These are phyloP conservation scores for Perizoma affinitatum DNA, from an alignment of 2,888 invertebrate genomes.

Conservation along the genomic window DNA sequence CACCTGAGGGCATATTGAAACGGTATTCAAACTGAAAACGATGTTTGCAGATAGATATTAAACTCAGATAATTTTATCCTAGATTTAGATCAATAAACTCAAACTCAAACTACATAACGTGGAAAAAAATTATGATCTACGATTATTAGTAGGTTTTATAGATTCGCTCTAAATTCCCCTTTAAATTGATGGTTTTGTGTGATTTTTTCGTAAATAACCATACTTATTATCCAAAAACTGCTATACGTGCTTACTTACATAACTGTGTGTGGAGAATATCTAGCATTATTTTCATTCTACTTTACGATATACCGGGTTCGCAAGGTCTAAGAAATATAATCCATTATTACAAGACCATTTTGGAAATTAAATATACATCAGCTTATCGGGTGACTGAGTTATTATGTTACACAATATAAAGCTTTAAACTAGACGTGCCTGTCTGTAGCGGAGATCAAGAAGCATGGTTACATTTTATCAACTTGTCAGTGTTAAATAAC, in stretches of 20 bases:
- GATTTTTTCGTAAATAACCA: slow-evolving; percentile 12
- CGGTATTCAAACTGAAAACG: background rate
- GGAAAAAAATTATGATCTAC: too few species aligned
- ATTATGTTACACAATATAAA: slow-evolving; percentile 24
- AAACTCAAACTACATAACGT: too few species aligned
- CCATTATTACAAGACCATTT: slow-evolving; percentile 26
- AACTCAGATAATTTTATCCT: too few species aligned
- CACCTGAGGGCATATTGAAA: slow-evolving; percentile 3
- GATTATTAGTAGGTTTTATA: too few species aligned
- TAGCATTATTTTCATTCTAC: slow-evolving; percentile 28
- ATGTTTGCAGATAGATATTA: too few species aligned
- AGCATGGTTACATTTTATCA: background rate
- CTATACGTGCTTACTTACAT: slow-evolving; percentile 5
- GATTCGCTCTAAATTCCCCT: background rate
- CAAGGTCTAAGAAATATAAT: slow-evolving; percentile 30
- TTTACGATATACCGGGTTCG: slow-evolving; percentile 24
- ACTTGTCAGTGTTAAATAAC: background rate
- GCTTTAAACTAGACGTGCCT: background rate
- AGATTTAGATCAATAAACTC: too few species aligned
- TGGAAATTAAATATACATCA: slow-evolving; percentile 24
- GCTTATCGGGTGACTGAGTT: slow-evolving; percentile 25
- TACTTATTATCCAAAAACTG: slow-evolving; percentile 13
- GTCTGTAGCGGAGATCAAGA: background rate
- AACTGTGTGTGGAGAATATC: slow-evolving; percentile 19
- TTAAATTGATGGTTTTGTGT: slow-evolving; percentile 23